A percentile compares a stretch with the other conserved stretches of the same genome.
phyloP scores from a whole-genome alignment of 2,113 vertebrate species.

The Ptychochromis oligacanthus region DNA sequence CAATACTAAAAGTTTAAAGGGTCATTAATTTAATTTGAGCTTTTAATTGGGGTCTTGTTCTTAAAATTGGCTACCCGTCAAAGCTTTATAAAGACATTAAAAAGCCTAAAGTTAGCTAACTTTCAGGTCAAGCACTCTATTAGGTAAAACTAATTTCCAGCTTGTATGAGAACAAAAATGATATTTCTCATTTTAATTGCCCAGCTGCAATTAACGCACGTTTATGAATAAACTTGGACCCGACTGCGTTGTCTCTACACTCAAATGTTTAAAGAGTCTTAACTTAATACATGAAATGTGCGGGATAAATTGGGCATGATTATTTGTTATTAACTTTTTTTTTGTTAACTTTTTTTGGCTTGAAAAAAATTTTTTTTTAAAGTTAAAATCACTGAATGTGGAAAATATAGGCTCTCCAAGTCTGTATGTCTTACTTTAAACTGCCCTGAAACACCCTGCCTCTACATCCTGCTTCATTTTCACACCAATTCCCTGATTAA shows the following conservation, averaged over 20 bases:
- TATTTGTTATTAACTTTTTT: background rate
- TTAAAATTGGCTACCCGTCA: background rate
- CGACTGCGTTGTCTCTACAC: background rate
- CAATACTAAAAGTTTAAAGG: too few species aligned
- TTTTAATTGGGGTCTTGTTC: background rate
- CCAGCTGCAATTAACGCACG: background rate
- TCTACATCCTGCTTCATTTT: background rate
- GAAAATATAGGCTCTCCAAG: background rate
- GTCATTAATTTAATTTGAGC: background rate
- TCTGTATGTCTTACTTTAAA: background rate
- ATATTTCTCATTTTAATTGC: background rate
- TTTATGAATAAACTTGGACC: background rate
- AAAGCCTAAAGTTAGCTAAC: background rate
- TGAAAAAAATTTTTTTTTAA: background rate
- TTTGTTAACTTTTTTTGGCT: background rate
- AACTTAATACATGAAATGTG: background rate
- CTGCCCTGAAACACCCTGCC: background rate
- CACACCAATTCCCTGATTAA: conserved; percentile 32
- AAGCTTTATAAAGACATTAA: background rate
- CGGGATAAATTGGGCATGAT: rapidly evolving
- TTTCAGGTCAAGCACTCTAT: background rate
- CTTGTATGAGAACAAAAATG: background rate
- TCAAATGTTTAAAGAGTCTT: too few species aligned
- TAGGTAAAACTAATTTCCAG: background rate
- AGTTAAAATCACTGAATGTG: background rate